Conservation (phyloP, 2,888 invertebrate species). For the Phania funesta region DNA sequence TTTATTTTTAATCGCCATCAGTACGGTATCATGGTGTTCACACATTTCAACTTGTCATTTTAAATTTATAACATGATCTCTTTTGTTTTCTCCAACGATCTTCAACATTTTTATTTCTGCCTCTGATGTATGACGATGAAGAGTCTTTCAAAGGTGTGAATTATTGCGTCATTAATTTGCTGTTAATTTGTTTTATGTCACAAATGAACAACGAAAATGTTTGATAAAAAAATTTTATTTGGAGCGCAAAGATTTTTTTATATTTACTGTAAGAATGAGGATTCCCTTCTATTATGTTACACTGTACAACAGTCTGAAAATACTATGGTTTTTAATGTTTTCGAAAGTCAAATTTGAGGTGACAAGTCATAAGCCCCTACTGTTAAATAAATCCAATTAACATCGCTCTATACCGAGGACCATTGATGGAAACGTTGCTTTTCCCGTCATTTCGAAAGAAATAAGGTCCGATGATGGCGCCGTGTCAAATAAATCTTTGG, state of each 20-base stretch:
- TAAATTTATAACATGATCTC: slow-evolving; percentile 26
- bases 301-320: no score
- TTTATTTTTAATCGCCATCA: slow-evolving; percentile 27
- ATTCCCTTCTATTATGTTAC: no score
- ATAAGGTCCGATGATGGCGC: no score
- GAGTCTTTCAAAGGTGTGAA: slow-evolving; percentile 68
- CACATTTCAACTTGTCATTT: slow-evolving; percentile 48
- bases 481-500: no score
- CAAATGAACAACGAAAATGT: slow-evolving; percentile 46
- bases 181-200: slow-evolving; percentile 75
- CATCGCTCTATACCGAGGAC: no score
- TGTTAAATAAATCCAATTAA: no score
- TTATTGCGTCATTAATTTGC: slow-evolving; percentile 77
- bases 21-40: slow-evolving; percentile 39
- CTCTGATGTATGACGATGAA: slow-evolving; percentile 4
- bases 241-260: neutral
- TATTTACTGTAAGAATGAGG: no score
- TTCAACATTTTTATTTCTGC: neutral
- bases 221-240: slow-evolving; percentile 37
- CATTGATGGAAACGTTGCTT: no score
- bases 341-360: no score
- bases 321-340: no score
- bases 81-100: slow-evolving; percentile 27
- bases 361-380: no score
- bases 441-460: no score